Conservation (phyloP, 2,888 invertebrate genomes). For the Agrochola litura region DNA sequence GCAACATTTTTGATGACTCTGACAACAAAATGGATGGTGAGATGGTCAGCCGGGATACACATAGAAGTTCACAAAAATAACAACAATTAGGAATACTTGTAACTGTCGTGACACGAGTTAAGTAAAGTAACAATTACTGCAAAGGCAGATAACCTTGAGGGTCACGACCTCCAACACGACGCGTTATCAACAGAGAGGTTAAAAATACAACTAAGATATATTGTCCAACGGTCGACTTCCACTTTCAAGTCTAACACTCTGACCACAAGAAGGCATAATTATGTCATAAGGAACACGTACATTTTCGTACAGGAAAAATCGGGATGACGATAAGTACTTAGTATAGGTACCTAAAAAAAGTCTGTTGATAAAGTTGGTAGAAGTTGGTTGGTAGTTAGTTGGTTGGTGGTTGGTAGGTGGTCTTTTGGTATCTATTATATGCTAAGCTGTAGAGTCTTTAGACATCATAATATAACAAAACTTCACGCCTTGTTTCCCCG, state of each 20-base stretch:
- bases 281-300: neutral
- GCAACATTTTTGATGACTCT: neutral
- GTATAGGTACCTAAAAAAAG: neutral
- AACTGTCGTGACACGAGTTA: neutral
- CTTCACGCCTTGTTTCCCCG: too few species aligned
- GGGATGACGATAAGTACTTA: too few species aligned
- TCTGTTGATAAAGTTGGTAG: neutral
- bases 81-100: neutral
- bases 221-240: neutral
- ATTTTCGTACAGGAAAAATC: neutral
- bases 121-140: slow-evolving; percentile 25
- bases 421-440: neutral
- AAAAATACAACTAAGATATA: slow-evolving; percentile 7
- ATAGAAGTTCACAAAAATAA: neutral
- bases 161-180: slow-evolving; percentile 14
- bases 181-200: neutral
- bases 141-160: slow-evolving; percentile 12
- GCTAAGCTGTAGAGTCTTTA: neutral
- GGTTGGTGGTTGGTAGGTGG: too few species aligned
- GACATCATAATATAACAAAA: too few species aligned
- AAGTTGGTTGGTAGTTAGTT: too few species aligned
- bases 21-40: neutral
- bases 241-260: neutral
- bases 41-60: too few species aligned
- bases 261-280: neutral